phyloP scores from a whole-genome alignment of 2,797 vertebrate genomes.

The Acanthurus tractus region DNA sequence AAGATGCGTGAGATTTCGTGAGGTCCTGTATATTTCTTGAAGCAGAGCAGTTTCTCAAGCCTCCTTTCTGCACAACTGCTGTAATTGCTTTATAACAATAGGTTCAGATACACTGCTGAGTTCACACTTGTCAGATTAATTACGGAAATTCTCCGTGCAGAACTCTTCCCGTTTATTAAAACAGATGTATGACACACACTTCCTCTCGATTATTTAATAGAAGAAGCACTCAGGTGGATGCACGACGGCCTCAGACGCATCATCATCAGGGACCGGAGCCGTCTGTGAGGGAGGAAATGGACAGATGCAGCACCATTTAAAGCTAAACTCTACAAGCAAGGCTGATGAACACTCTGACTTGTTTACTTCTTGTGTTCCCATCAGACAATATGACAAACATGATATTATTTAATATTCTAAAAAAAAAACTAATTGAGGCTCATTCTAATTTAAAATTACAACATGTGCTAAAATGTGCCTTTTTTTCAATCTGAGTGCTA shows the following conservation, averaged over 20 bases:
- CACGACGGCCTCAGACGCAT: conserved; percentile 43
- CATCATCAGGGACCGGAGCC: conserved; percentile 16
- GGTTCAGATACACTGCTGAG: conserved; percentile 75
- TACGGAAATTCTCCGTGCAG: conserved; percentile 79
- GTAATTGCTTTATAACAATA: conserved; percentile 83
- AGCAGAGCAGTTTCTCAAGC: conserved; percentile 44
- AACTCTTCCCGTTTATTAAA: conserved; percentile 81
- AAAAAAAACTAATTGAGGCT: conserved; percentile 9
- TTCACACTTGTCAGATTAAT: conserved; percentile 82
- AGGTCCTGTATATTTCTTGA: conserved; percentile 45
- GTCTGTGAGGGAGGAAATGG: conserved; percentile 24
- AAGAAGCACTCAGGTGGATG: conserved; percentile 60
- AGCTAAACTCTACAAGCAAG: conserved; percentile 13
- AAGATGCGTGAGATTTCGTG: conserved; percentile 65
- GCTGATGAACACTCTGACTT: conserved; percentile 4
- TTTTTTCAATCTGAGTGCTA: too few relatives aligned
- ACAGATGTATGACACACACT: conserved; percentile 79
- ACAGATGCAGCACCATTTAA: conserved; percentile 27
- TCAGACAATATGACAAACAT: conserved; percentile 4
- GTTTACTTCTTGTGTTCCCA: conserved; percentile 10
- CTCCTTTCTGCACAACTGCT: conserved; percentile 63
- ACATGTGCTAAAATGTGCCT: too few relatives aligned
- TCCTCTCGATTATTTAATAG: conserved; percentile 70
- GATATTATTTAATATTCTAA: conserved; percentile 12
- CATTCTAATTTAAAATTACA: conserved; percentile 1